Evolutionary conservation across 2,113 vertebrate genomes (phyloP).

Genomic region (Chaenocephalus aceratus): DNA sequence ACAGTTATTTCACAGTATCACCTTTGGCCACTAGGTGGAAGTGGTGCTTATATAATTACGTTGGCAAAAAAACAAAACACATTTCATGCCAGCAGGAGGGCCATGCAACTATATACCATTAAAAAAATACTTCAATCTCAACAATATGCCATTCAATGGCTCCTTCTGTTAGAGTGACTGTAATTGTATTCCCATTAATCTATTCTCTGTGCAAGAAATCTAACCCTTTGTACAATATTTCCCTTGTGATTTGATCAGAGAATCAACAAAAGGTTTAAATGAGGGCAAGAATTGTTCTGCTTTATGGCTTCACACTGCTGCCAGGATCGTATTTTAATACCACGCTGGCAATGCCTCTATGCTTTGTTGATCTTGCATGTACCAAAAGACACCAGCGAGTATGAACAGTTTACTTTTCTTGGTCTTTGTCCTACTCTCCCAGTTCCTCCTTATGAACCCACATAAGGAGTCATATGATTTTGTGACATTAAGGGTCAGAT

Average conservation of each 20-base stretch:
- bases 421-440: not conserved
- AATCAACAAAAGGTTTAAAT: not conserved
- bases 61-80: not conserved
- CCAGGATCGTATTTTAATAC: not conserved
- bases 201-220: not conserved
- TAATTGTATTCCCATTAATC: not conserved
- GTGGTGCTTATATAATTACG: conserved; percentile 12
- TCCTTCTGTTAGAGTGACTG: not conserved
- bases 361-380: not conserved
- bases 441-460: not conserved
- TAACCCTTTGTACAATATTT: not conserved
- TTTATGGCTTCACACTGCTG: not conserved
- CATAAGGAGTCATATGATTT: not conserved
- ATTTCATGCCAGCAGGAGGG: not conserved
- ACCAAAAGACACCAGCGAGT: not conserved
- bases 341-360: not conserved
- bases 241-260: not conserved
- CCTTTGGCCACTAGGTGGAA: conserved; percentile 63
- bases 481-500: not conserved
- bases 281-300: not conserved
- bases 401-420: not conserved
- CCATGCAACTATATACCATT: conserved; percentile 1
- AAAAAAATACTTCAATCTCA: not conserved
- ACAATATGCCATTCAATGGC: not conserved
- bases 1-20: not conserved